Percentiles rank a stretch among this genome's conserved stretches.
phyloP scores from a whole-genome alignment of 2,113 vertebrate species.

The Stegastes partitus region DNA sequence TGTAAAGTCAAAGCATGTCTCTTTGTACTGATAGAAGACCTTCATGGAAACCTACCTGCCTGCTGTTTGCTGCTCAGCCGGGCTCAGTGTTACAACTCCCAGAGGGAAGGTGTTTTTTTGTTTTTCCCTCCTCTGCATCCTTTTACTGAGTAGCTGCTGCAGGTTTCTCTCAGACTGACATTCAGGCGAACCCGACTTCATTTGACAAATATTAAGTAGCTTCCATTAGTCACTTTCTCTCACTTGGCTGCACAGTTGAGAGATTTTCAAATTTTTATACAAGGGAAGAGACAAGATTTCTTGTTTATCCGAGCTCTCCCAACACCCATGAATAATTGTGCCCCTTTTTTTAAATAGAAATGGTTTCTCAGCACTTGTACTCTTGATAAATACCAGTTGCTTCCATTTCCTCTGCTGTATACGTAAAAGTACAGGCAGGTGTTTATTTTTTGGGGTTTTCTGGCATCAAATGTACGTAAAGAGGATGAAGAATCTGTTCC shows the following conservation, averaged over 20 bases:
- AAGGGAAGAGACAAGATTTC: not conserved
- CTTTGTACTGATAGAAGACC: conserved; percentile 18
- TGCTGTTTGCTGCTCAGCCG: conserved; percentile 29
- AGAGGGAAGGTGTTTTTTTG: conserved; percentile 1
- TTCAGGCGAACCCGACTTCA: not conserved
- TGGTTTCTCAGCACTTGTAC: conserved; percentile 3
- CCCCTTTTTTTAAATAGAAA: conserved; percentile 4
- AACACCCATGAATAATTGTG: not conserved
- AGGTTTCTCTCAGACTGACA: not conserved
- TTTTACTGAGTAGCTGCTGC: conserved; percentile 1
- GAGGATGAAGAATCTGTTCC: not conserved
- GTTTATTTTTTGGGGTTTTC: not conserved
- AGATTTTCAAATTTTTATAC: not conserved
- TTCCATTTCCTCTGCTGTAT: conserved; percentile 27
- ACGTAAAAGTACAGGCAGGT: not conserved
- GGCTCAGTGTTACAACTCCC: conserved; percentile 23
- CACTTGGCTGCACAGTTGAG: not conserved
- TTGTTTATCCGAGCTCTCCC: not conserved
- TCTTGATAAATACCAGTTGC: conserved; percentile 27
- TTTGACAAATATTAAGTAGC: conserved; percentile 21
- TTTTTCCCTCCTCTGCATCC: conserved; percentile 2
- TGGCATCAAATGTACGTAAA: conserved; percentile 12
- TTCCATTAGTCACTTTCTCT: conserved; percentile 16
- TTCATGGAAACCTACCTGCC: not conserved
- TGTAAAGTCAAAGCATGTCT: conserved; percentile 30